Percentiles rank a stretch among this genome's conserved stretches.
Evolutionary conservation across 1,140 invertebrate genomes (phyloP).

Genomic region (Neodiprion virginianus): DNA sequence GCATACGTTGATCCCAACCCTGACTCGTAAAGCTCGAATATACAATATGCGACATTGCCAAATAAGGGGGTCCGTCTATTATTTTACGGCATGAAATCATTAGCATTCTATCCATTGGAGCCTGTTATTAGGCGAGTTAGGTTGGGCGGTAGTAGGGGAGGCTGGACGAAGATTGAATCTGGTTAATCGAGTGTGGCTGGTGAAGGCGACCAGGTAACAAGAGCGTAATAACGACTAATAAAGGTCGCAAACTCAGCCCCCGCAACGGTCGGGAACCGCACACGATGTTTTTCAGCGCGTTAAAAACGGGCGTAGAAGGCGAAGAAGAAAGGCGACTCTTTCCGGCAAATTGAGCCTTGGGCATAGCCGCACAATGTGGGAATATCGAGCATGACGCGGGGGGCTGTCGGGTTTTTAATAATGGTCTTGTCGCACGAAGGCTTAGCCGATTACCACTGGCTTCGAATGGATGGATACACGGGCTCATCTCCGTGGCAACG

Average conservation of each 20-base stretch:
- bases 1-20: slow-evolving; percentile 27
- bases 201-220: too few species aligned
- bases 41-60: slow-evolving; percentile 26
- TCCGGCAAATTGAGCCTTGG: too few species aligned
- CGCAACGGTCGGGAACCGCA: neutral
- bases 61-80: slow-evolving; percentile 17
- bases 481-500: slow-evolving; percentile 13
- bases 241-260: too few species aligned
- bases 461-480: neutral
- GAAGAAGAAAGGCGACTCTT: too few species aligned
- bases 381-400: too few species aligned
- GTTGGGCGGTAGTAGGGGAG: neutral
- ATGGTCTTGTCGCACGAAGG: neutral
- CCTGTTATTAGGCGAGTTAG: neutral
- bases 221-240: too few species aligned
- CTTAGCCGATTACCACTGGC: neutral
- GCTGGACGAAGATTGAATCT: neutral
- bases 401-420: neutral
- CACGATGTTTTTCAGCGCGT: too few species aligned
- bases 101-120: slow-evolving; percentile 18
- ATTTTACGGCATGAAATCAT: slow-evolving; percentile 37
- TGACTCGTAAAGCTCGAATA: slow-evolving; percentile 30
- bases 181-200: too few species aligned
- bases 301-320: too few species aligned
- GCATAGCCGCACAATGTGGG: too few species aligned